These are phyloP conservation scores for Neolamprologus caudopunctatus DNA, from an alignment of 2,113 vertebrate species.

Conservation along the genomic window DNA sequence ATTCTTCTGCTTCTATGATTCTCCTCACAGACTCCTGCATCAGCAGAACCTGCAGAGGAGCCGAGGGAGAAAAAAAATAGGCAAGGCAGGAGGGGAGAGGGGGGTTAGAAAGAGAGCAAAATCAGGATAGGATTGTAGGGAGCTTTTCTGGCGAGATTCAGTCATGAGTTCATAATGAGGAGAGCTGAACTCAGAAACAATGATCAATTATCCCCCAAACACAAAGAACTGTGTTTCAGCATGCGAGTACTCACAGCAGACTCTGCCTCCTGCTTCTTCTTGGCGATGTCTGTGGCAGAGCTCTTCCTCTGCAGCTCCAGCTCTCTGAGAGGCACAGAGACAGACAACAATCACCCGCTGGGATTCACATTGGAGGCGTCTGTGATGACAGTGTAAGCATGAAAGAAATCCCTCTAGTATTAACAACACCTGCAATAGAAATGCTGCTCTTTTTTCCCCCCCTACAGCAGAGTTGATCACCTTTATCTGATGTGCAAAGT, in stretches of 20 bases:
- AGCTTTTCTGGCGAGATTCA: slow-evolving; percentile 3
- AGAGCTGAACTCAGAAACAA: slow-evolving; percentile 11
- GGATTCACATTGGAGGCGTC: slow-evolving; percentile 13
- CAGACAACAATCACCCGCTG: slow-evolving; percentile 20
- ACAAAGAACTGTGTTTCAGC: neutral
- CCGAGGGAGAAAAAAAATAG: neutral
- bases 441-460: neutral
- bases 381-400: neutral
- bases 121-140: neutral
- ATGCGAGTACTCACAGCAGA: slow-evolving; percentile 78
- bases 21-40: slow-evolving; percentile 97
- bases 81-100: neutral
- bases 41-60: slow-evolving; percentile 78
- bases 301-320: slow-evolving; percentile 89
- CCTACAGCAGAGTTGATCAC: neutral
- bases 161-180: slow-evolving; percentile 5
- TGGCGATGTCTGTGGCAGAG: slow-evolving; percentile 81
- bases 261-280: slow-evolving; percentile 94
- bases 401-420: neutral
- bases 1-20: slow-evolving; percentile 90
- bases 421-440: neutral
- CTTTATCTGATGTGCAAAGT: neutral
- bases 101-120: neutral
- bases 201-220: slow-evolving; percentile 16
- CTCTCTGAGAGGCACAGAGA: slow-evolving; percentile 71